Evolutionary conservation across 2,797 vertebrate genomes (phyloP).

Genomic region (Podarcis siculus): DNA sequence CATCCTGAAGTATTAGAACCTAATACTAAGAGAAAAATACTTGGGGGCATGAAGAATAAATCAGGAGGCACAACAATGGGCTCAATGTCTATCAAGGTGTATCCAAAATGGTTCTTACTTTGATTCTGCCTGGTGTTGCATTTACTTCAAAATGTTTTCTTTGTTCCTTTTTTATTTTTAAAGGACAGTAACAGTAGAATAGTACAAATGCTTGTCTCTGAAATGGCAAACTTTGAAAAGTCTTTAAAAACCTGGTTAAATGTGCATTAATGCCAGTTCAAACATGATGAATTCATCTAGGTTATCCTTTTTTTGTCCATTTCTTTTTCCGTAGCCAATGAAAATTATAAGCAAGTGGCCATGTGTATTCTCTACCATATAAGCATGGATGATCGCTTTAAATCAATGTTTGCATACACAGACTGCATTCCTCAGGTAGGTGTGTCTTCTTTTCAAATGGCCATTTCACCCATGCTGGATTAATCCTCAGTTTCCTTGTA

Average conservation of each 20-base stretch:
- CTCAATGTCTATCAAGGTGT: background rate
- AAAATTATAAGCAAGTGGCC: conserved; percentile 90
- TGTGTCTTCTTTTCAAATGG: background rate
- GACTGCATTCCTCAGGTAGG: conserved; percentile 94
- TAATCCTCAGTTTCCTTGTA: conserved; percentile 24
- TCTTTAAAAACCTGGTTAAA: background rate
- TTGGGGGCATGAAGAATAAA: background rate
- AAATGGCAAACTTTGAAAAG: background rate
- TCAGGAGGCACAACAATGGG: background rate
- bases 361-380: conserved; percentile 95
- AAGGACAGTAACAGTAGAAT: background rate
- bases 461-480: background rate
- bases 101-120: background rate
- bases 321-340: conserved; percentile 84
- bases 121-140: background rate
- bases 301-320: background rate
- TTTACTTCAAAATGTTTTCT: background rate
- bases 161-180: background rate
- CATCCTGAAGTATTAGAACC: background rate
- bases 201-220: background rate
- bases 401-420: conserved; percentile 92
- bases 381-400: conserved; percentile 92
- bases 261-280: background rate
- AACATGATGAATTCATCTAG: background rate
- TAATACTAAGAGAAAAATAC: background rate